phyloP scores from a whole-genome alignment of 2,888 invertebrate species.

The Reticulitermes lucifugus region DNA sequence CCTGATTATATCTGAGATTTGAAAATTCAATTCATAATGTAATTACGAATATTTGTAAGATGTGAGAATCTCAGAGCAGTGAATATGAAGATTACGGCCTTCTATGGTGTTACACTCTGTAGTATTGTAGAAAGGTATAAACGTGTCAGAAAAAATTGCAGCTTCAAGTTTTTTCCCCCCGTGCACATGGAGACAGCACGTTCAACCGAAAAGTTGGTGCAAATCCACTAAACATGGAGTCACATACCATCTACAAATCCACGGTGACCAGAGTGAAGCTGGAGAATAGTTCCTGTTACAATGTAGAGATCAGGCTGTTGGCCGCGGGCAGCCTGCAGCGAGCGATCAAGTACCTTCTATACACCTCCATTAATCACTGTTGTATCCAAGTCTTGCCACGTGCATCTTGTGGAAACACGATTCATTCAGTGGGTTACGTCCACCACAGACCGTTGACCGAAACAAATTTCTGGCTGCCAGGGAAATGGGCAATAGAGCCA shows the following conservation, averaged over 20 bases:
- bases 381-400: background rate
- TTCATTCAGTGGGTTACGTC: background rate
- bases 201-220: no score
- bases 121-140: no score
- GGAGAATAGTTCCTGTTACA: background rate
- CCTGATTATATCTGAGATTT: no score
- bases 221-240: no score
- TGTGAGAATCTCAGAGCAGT: no score
- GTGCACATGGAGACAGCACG: no score
- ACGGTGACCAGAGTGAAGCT: background rate
- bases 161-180: no score
- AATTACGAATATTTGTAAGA: no score
- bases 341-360: background rate
- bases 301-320: background rate
- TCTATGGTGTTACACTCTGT: no score
- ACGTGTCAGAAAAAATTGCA: no score
- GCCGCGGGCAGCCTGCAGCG: background rate
- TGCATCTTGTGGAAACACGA: background rate
- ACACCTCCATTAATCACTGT: background rate
- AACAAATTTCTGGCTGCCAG: background rate
- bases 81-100: no score
- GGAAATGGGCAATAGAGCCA: background rate
- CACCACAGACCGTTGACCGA: background rate
- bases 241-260: background rate
- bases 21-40: no score